Evolutionary conservation across 2,888 invertebrate genomes (phyloP), one percentile per base, ranked within the genome.

Genomic region (Oscheius myriophilus): DNA sequence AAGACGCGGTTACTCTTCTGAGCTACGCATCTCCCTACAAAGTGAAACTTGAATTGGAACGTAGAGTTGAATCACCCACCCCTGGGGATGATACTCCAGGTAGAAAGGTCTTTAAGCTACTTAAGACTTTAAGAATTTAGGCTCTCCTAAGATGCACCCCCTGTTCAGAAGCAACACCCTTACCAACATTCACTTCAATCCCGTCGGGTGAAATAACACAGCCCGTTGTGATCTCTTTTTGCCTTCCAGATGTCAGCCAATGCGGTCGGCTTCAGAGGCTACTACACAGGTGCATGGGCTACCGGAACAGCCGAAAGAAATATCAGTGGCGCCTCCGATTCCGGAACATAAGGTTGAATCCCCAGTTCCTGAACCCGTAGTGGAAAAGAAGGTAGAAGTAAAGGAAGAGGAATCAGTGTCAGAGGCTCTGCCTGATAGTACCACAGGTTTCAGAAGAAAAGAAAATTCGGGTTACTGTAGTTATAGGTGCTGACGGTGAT

Each of bases 21-120:
- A 93, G 93, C 73, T 93, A 94, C 76, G 94, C 94, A 7, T 94
- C 94, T 46, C 94, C 95, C 0, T 95, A 95, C 86, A 93, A 93
- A 70, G 79, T 80, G 43, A 79, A 78, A 55, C 70, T 80, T 7
- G 80, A 78, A 25, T 64, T 80, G 26, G 80, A 80, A 53, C 67
- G 80, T 26, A 76, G 71, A 42, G 49, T 80, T 16, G 67, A 67
- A 1, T 78, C 76, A 4, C 23, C 39, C 1, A 65, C 52, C 12
- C 16, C 59, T n/a, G 65, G 39, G 26, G 14, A 45, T 7, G 65
- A 65, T 2, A 53, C 18, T 14, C 7, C 58, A 18, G 59, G 43
- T 26, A 53, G 58, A n/a, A n/a, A n/a, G n/a, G n/a, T n/a, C n/a
- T 26, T 11, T 23, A 26, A 12, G 14, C 39, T 43, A 43, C 16